Evolutionary conservation across 2,113 vertebrate genomes (phyloP), one percentile per base, ranked within the genome.

Genomic region (Ia io): DNA sequence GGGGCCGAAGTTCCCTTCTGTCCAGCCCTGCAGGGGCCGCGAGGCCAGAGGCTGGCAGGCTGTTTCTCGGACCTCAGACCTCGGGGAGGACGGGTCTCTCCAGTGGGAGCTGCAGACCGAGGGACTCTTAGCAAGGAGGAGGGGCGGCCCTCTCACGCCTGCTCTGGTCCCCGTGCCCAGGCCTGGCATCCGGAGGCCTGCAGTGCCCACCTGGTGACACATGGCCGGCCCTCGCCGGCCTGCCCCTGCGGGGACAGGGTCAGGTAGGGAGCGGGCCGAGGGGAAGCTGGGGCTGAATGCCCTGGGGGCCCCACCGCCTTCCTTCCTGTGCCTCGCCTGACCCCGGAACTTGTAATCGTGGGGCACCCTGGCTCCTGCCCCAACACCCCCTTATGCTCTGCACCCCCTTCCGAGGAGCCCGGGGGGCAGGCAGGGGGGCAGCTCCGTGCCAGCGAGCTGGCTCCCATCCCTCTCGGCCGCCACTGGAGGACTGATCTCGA

Each of bases 401-500:
- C 67, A 40, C 32, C 32, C 23, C 42, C 32, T 13, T 30, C 53
- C 8, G 9, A 0, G 13, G 89, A 95, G 70, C 77, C 78, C 32
- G 13, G 13, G 28, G 16, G 22, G n/a, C 32, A 23, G 42, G 71
- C 28, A 13, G 16, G 30, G 40, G 10, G 37, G 47, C 30, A 3
- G 28, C 42, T 67, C 28, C 0, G n/a, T 10, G 35, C 83, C 47
- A 7, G 20, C n/a, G n/a, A n/a, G n/a, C n/a, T n/a, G n/a, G n/a
- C n/a, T n/a, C n/a, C n/a, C n/a, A n/a, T n/a, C n/a, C n/a, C n/a
- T n/a, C n/a, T n/a, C n/a, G n/a, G n/a, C n/a, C n/a, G n/a, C n/a
- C n/a, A n/a, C n/a, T n/a, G n/a, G n/a, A n/a, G 98, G 97, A 97
- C 98, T 98, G 98, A 98, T 98, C 98, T 98, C 98, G 98, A 98